Conservation (phyloP, 2,888 invertebrate species). For the Phoenoteleia sp. region DNA sequence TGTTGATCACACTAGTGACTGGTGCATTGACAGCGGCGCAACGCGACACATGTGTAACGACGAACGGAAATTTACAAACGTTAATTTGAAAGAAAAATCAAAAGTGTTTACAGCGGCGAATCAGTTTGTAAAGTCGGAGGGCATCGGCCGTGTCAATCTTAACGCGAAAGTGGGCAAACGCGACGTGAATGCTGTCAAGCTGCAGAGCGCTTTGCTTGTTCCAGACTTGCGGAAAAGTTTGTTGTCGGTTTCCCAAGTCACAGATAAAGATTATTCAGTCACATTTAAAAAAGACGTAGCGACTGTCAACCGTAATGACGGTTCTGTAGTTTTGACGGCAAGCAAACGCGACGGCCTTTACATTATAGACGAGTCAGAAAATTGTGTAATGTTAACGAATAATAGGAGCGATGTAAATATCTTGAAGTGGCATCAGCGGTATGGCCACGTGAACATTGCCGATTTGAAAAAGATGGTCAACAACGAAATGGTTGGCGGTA, state of each 20-base stretch:
- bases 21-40: slow-evolving; percentile 67
- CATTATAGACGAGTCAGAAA: slow-evolving; percentile 41
- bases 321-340: slow-evolving; percentile 38
- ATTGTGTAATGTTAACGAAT: neutral
- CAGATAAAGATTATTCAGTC: slow-evolving; percentile 76
- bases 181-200: slow-evolving; percentile 36
- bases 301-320: slow-evolving; percentile 61
- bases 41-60: slow-evolving; percentile 60
- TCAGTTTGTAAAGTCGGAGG: neutral
- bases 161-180: too few species aligned
- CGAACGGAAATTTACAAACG: neutral
- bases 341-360: slow-evolving; percentile 34
- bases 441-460: slow-evolving; percentile 40
- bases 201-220: slow-evolving; percentile 74
- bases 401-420: slow-evolving; percentile 28
- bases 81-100: neutral
- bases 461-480: slow-evolving; percentile 39
- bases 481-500: slow-evolving; percentile 41
- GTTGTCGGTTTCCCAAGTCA: slow-evolving; percentile 78
- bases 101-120: slow-evolving; percentile 13
- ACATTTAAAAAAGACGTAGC: slow-evolving; percentile 72
- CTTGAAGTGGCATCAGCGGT: slow-evolving; percentile 56
- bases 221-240: slow-evolving; percentile 78
- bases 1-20: slow-evolving; percentile 13
- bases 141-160: neutral